Percentiles rank a stretch among this genome's conserved stretches.
Evolutionary conservation across 2,113 vertebrate species (phyloP).

Genomic region (Myanophis thanlyinensis): DNA sequence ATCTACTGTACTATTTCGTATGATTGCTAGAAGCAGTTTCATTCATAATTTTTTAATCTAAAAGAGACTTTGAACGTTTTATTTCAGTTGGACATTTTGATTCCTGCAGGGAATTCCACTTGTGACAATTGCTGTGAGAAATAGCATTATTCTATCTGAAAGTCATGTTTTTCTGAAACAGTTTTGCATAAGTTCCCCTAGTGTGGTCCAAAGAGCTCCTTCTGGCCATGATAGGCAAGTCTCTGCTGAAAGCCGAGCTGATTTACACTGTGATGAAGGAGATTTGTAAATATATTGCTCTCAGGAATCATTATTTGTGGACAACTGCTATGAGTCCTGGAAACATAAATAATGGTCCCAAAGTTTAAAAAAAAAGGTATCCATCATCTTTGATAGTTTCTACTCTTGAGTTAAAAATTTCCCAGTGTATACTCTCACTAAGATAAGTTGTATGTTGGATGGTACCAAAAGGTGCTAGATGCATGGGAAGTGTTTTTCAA

Average conservation of each 20-base stretch:
- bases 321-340: neutral
- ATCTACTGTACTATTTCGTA: neutral
- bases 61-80: neutral
- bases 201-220: neutral
- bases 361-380: neutral
- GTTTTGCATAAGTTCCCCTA: neutral
- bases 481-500: neutral
- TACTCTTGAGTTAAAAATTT: neutral
- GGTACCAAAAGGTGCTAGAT: neutral
- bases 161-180: neutral
- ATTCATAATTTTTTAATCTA: neutral
- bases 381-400: neutral
- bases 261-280: neutral
- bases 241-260: neutral
- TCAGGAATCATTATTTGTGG: neutral
- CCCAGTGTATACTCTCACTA: neutral
- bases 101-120: neutral
- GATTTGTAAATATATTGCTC: neutral
- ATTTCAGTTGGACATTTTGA: neutral
- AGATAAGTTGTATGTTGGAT: neutral
- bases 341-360: neutral
- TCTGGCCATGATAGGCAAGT: neutral
- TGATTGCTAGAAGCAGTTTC: neutral
- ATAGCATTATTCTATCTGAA: neutral
- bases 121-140: neutral